A percentile compares a stretch with the other conserved stretches of the same genome.
Evolutionary conservation across 2,888 invertebrate genomes (phyloP).

Genomic region (Tinea pellionella): DNA sequence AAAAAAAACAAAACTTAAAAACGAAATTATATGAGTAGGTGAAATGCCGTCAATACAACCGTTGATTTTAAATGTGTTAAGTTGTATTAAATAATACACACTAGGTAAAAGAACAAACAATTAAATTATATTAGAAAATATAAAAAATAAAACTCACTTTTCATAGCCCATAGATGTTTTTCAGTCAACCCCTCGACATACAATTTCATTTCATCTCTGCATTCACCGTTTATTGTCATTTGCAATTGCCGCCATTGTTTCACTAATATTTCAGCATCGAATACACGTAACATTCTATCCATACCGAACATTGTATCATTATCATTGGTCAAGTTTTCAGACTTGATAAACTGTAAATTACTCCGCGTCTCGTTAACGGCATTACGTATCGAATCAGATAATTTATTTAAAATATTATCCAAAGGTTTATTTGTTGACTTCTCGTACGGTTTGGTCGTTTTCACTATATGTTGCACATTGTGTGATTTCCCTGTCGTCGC

Average conservation of each 20-base stretch:
- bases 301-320: conserved; percentile 32
- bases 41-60: too few relatives aligned
- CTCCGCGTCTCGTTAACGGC: conserved; percentile 50
- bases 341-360: conserved; percentile 20
- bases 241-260: conserved; percentile 67
- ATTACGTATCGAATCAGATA: conserved; percentile 42
- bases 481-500: conserved; percentile 53
- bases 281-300: conserved; percentile 65
- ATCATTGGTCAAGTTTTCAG: not conserved
- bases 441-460: conserved; percentile 38
- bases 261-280: conserved; percentile 66
- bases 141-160: conserved; percentile 68
- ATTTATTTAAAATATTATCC: conserved; percentile 34
- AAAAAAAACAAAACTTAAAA: too few relatives aligned
- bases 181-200: conserved; percentile 70
- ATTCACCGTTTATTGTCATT: conserved; percentile 54
- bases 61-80: too few relatives aligned
- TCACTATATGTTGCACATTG: conserved; percentile 59
- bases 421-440: conserved; percentile 38
- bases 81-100: too few relatives aligned
- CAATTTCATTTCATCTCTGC: conserved; percentile 67
- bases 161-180: conserved; percentile 75
- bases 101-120: too few relatives aligned
- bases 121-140: too few relatives aligned
- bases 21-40: too few relatives aligned